Evolutionary conservation across 2,797 vertebrate genomes (phyloP).

Genomic region (Pantherophis vulpinus): DNA sequence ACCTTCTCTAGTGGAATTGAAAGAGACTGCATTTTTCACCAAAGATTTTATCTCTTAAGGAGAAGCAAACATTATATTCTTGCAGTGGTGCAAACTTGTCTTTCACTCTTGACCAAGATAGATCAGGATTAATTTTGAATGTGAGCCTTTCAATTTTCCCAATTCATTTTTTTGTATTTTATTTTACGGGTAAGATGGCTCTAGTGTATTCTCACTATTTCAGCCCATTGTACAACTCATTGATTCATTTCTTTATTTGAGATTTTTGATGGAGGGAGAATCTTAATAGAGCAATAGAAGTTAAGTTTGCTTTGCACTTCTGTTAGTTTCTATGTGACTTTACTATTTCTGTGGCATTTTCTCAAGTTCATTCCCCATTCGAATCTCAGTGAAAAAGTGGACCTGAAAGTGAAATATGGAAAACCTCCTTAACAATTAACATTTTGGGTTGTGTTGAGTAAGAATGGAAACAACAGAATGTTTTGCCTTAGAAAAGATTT

Average conservation of each 20-base stretch:
- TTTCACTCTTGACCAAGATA: neutral
- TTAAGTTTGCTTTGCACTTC: neutral
- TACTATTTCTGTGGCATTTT: neutral
- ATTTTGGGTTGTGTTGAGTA: neutral
- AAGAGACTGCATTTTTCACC: neutral
- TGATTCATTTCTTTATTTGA: fast-evolving
- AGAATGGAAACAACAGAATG: neutral
- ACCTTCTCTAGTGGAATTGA: neutral
- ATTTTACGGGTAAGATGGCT: neutral
- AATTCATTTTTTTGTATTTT: fast-evolving
- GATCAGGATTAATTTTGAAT: neutral
- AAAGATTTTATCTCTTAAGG: neutral
- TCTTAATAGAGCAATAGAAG: neutral
- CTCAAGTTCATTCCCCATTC: fast-evolving
- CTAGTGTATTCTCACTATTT: neutral
- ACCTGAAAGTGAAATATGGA: conserved; percentile 22
- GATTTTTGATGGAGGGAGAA: neutral
- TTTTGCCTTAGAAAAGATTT: neutral
- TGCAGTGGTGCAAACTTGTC: neutral
- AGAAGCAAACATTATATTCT: neutral
- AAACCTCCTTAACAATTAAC: neutral
- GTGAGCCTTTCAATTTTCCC: neutral
- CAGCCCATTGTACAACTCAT: neutral
- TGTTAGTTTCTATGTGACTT: neutral
- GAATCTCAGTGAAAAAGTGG: neutral